Evolutionary conservation across 1,140 invertebrate genomes (phyloP).

Genomic region (Fopius arisanus): DNA sequence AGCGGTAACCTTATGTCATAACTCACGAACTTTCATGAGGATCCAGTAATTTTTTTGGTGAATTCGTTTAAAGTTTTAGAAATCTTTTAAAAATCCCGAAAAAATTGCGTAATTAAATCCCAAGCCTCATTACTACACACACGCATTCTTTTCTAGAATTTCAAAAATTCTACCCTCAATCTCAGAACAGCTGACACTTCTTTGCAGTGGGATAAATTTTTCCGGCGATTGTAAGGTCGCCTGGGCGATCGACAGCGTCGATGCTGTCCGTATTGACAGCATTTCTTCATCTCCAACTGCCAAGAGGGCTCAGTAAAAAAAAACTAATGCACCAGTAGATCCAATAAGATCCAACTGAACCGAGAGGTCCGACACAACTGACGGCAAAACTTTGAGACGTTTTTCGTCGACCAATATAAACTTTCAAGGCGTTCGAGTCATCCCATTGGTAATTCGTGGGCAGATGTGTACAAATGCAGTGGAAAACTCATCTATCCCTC

Average conservation of each 20-base stretch:
- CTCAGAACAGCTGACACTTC: slow-evolving; percentile 41
- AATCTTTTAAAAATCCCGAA: too few relatives aligned
- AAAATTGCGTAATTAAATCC: too few relatives aligned
- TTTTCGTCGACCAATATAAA: slow-evolving; percentile 61
- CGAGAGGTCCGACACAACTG: slow-evolving; percentile 44
- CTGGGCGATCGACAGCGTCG: slow-evolving; percentile 45
- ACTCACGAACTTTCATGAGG: too few relatives aligned
- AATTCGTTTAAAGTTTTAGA: too few relatives aligned
- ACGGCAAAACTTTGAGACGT: slow-evolving; percentile 43
- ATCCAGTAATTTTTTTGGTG: too few relatives aligned
- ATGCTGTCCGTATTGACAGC: slow-evolving; percentile 49
- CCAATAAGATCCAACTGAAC: slow-evolving; percentile 26
- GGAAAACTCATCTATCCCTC: neutral
- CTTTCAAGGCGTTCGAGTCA: slow-evolving; percentile 30
- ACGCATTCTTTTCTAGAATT: too few relatives aligned
- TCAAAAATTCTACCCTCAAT: slow-evolving; percentile 32
- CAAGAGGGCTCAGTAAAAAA: neutral
- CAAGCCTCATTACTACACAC: too few relatives aligned
- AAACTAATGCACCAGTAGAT: neutral
- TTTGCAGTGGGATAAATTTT: slow-evolving; percentile 24
- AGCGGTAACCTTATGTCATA: too few relatives aligned
- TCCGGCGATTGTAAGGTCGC: slow-evolving; percentile 37
- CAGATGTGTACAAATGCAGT: slow-evolving; percentile 25
- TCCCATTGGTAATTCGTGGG: slow-evolving; percentile 43
- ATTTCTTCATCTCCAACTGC: slow-evolving; percentile 37